Conservation (phyloP, 2,888 invertebrate species). For the Ectropis crepuscularia region DNA sequence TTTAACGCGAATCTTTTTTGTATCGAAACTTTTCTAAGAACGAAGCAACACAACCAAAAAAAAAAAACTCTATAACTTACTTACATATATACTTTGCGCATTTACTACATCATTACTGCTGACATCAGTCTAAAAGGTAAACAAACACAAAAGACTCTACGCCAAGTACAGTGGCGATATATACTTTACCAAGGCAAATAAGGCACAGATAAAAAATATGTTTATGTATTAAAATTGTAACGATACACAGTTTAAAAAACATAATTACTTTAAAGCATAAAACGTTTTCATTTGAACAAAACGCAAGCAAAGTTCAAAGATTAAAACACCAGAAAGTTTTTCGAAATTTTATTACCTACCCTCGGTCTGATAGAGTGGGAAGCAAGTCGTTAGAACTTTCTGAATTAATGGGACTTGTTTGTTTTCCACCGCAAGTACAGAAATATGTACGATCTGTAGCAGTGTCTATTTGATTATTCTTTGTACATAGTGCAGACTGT, state of each 20-base stretch:
- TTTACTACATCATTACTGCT: no score
- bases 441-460: conserved; percentile 33
- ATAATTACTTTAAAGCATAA: conserved; percentile 14
- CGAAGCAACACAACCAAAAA: no score
- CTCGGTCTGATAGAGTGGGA: conserved; percentile 45
- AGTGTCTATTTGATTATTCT: conserved; percentile 10
- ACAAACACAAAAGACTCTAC: no score
- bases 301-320: conserved; percentile 34
- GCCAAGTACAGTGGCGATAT: no score
- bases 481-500: not conserved
- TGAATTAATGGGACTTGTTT: conserved; percentile 48
- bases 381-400: conserved; percentile 44
- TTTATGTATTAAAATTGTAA: not conserved
- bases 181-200: no score
- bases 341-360: conserved; percentile 45
- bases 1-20: no score
- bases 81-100: no score
- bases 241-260: not conserved
- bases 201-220: not conserved
- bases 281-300: conserved; percentile 31
- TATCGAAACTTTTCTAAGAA: no score
- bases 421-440: conserved; percentile 29
- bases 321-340: conserved; percentile 44
- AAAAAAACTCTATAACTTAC: no score
- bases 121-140: no score